Evolutionary conservation across 2,113 vertebrate genomes (phyloP), one percentile per base, ranked within the genome.

Genomic region (Himantopus leucocephalus): DNA sequence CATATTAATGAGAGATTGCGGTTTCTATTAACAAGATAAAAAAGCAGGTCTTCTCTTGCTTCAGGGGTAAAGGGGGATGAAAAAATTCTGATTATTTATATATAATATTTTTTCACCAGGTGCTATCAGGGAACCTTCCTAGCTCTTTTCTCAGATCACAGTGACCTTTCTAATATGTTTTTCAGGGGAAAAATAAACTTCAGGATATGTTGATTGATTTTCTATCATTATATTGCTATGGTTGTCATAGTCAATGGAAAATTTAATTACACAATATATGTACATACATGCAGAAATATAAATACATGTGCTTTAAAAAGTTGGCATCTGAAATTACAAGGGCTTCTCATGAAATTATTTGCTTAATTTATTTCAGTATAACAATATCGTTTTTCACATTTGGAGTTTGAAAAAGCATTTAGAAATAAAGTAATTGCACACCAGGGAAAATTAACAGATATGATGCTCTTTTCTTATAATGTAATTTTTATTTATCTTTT

Each of bases 21-120:
- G 99, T 99, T 99, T 99, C 99, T 99, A 99, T 99, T 99, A 99
- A 99, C 99, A 99, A 99, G 99, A 99, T 99, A 99, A 99, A 99
- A 99, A 99, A 98, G 98, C 98, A 98, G 98, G 98, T 98, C 99
- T 99, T 98, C 98, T 99, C 98, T 99, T 99, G 99, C 99, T 99
- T 98, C 98, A 97, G 99, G 99, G 99, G 98, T 98, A 99, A 98
- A 98, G 98, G 98, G 82, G 98, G 99, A 99, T 99, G 98, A 99
- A 99, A 98, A 99, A 98, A 98, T 98, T 99, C 98, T 98, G 97
- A 99, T 99, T 99, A 99, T 99, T 99, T 99, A 99, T 99, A 99
- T 99, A 98, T 98, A 98, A 97, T 98, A 98, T 98, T 98, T 98
- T 97, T 98, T 97, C 93, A 98, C 98, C 98, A 99, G 98, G 99